phyloP scores from a whole-genome alignment of 2,797 vertebrate genomes.

The Heliangelus exortis region DNA sequence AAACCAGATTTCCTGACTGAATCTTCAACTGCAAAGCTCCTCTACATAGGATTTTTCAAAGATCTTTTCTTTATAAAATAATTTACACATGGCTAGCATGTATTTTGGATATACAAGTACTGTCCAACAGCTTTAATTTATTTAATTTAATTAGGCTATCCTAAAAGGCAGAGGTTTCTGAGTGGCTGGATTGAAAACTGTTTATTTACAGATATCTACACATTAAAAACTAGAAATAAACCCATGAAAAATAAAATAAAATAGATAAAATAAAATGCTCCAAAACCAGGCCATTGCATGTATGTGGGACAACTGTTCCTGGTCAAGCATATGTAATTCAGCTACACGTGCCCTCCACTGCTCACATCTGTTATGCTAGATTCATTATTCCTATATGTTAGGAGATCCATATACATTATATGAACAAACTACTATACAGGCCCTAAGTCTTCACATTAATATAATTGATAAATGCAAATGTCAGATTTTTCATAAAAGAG shows the following conservation, averaged over 20 bases:
- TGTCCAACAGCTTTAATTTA: not conserved
- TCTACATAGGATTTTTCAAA: not conserved
- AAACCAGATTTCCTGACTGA: not conserved
- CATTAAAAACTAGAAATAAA: not conserved
- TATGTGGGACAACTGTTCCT: not conserved
- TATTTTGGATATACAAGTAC: not conserved
- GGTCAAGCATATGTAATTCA: not conserved
- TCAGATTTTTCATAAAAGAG: not conserved
- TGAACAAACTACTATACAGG: not conserved
- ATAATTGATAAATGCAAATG: not conserved
- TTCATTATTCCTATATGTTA: not conserved
- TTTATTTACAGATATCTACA: not conserved
- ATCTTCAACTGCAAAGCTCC: not conserved
- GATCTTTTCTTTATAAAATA: not conserved
- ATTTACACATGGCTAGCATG: not conserved
- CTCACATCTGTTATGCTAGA: not conserved
- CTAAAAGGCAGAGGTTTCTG: not conserved
- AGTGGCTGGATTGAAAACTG: not conserved
- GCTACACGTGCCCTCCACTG: fast-evolving
- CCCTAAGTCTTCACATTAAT: not conserved
- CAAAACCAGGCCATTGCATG: not conserved
- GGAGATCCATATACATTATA: fast-evolving
- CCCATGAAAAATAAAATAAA: fast-evolving
- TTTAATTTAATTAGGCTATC: too few species aligned
- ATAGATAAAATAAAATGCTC: not conserved